Evolutionary conservation across 2,888 invertebrate species (phyloP).

Genomic region (Amphipoea oculea): DNA sequence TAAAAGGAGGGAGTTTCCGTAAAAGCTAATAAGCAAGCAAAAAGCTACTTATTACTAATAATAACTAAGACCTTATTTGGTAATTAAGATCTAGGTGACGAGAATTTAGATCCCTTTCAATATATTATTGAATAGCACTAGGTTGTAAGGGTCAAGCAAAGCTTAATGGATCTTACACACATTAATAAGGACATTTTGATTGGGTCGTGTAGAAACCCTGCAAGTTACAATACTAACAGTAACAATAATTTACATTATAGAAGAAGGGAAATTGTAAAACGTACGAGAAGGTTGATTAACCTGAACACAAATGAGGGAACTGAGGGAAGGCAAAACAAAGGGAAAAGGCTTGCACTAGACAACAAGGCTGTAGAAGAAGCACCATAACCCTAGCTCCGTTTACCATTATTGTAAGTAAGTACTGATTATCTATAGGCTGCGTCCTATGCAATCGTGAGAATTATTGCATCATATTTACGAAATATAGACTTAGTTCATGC

Average conservation of each 20-base stretch:
- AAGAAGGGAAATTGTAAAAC: background rate
- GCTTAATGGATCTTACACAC: background rate
- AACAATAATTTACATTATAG: background rate
- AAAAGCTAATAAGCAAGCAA: conserved; percentile 45
- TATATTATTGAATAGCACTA: background rate
- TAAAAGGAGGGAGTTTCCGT: conserved; percentile 24
- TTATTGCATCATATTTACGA: no score
- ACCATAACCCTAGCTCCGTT: no score
- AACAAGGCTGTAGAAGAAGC: no score
- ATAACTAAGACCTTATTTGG: conserved; percentile 30
- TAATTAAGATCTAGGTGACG: conserved; percentile 31
- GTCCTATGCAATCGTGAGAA: no score
- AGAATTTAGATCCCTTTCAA: conserved; percentile 26
- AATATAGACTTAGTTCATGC: no score
- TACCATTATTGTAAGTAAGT: no score
- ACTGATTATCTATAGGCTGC: no score
- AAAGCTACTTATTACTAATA: conserved; percentile 8
- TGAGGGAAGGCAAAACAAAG: background rate
- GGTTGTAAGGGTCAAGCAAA: background rate
- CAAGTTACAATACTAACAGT: conserved; percentile 5
- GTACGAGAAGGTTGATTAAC: background rate
- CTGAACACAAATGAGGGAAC: background rate
- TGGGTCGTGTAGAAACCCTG: background rate
- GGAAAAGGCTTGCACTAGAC: background rate
- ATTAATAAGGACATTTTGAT: background rate